A percentile compares a stretch with the other conserved stretches of the same genome.
phyloP scores from a whole-genome alignment of 2,888 invertebrate species.

The Eudasyphora cyanicolor region DNA sequence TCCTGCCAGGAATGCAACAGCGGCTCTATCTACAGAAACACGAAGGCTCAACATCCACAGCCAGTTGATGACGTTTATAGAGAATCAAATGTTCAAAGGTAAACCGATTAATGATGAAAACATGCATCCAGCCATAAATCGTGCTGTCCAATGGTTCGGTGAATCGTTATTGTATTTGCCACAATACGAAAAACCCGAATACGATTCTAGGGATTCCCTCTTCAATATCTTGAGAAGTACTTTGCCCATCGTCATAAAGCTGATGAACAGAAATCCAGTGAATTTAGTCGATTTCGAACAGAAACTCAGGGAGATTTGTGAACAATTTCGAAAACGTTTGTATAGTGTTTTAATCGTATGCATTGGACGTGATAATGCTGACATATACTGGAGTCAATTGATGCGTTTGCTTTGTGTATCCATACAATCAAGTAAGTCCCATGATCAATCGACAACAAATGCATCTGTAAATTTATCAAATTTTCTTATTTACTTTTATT shows the following conservation, averaged over 20 bases:
- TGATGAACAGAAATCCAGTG: constrained; percentile 69
- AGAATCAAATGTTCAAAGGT: constrained; percentile 73
- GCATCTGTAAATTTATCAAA: not conserved
- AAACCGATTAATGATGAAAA: constrained; percentile 73
- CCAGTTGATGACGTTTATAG: constrained; percentile 74
- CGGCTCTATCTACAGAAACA: constrained; percentile 47
- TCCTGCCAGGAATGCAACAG: constrained; percentile 48
- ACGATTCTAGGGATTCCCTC: constrained; percentile 78
- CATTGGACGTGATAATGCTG: constrained; percentile 76
- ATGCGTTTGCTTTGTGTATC: constrained; percentile 72
- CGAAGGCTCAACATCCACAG: constrained; percentile 70
- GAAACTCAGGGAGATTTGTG: constrained; percentile 73
- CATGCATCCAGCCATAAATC: constrained; percentile 73
- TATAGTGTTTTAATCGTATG: constrained; percentile 77
- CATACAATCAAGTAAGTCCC: constrained; percentile 71
- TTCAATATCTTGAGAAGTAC: constrained; percentile 75
- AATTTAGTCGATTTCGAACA: constrained; percentile 73
- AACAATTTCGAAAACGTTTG: constrained; percentile 74
- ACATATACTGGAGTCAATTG: constrained; percentile 76
- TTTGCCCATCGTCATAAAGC: constrained; percentile 75
- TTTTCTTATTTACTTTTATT: constrained; percentile 14
- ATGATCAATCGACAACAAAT: no score
- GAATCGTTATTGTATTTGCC: constrained; percentile 74
- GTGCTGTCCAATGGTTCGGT: constrained; percentile 74
- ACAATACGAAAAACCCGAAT: constrained; percentile 76